Evolutionary conservation across 2,888 invertebrate genomes (phyloP), one percentile per base, ranked within the genome.

Genomic region (Villa cingulata): DNA sequence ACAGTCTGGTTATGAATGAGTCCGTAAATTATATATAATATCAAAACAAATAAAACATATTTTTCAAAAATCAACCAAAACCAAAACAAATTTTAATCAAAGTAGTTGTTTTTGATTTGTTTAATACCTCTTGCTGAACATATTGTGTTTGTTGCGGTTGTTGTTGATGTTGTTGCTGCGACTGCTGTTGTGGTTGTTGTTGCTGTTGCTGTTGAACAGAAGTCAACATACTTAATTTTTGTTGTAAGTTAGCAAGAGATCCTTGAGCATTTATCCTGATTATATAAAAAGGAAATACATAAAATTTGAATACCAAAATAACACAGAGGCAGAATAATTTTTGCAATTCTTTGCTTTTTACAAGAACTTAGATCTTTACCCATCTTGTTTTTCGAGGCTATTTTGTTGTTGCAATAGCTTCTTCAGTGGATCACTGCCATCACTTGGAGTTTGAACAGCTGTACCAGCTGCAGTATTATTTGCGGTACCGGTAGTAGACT

Each of bases 191-290:
- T 49, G 46, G 37, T 46, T 52, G 53, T 12, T 51, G 54, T 44
- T 42, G 48, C 20, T 39, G 44, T 14, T 43, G 43, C 32, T 49
- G 43, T 14, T 37, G 38, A 17, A 29, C 29, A 1, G 50, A 48
- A 46, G 77, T 75, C 48, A 77, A 57, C 50, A 74, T 72, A 4
- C 72, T 70, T 46, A 78, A 62, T 55, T 77, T 77, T 47, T 75
- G 74, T 53, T 77, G 76, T 10, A 78, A 62, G 61, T 77, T 75
- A 1, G 74, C 75, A 44, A 77, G 56, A 32, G 29, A 32, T 32
- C 29, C 29, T 32, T 32, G 29, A 12, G 12, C 29, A 32, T 32
- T 32, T 12, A 32, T 32, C 29, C 29, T 32, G 29, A 32, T 32
- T 12, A 3, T 2, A 9, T 12, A 32, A 32, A 29, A 16, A 37